These are phyloP conservation scores for Rhizoglyphus robini DNA, from an alignment of 1,140 invertebrate species.

Conservation along the genomic window DNA sequence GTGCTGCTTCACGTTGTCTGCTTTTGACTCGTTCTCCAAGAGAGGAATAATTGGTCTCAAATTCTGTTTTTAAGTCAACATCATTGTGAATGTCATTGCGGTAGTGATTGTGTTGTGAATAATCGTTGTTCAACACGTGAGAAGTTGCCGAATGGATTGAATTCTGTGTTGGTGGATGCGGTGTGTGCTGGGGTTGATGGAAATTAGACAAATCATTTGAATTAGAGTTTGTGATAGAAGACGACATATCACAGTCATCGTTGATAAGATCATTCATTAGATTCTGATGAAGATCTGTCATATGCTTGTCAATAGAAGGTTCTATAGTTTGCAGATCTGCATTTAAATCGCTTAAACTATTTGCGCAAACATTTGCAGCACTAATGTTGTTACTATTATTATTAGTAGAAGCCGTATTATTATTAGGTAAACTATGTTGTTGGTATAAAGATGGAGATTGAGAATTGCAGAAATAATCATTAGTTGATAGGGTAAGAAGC, in stretches of 20 bases:
- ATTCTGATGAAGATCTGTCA: slow-evolving; percentile 11
- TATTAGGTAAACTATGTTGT: not conserved
- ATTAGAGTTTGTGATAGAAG: not conserved
- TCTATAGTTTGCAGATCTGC: slow-evolving; percentile 13
- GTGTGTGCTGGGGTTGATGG: slow-evolving; percentile 1
- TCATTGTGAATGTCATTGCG: not conserved
- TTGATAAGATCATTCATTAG: slow-evolving; percentile 11
- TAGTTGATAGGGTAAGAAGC: not conserved
- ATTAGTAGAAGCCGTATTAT: not conserved
- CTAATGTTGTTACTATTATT: not conserved
- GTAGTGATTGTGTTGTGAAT: not conserved
- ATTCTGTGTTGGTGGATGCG: not conserved
- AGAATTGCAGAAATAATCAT: slow-evolving; percentile 7
- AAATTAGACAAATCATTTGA: not conserved
- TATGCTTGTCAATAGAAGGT: slow-evolving; percentile 16
- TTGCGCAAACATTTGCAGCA: not conserved
- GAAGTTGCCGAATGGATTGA: not conserved
- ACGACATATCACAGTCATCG: not conserved
- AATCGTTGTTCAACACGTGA: not conserved
- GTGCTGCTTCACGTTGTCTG: slow-evolving; percentile 5
- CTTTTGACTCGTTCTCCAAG: slow-evolving; percentile 21
- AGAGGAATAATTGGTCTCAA: slow-evolving; percentile 20
- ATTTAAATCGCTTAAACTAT: not conserved
- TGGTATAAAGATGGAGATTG: not conserved
- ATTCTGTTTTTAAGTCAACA: not conserved